Evolutionary conservation across 2,113 vertebrate genomes (phyloP).

Genomic region (Poecile atricapillus): DNA sequence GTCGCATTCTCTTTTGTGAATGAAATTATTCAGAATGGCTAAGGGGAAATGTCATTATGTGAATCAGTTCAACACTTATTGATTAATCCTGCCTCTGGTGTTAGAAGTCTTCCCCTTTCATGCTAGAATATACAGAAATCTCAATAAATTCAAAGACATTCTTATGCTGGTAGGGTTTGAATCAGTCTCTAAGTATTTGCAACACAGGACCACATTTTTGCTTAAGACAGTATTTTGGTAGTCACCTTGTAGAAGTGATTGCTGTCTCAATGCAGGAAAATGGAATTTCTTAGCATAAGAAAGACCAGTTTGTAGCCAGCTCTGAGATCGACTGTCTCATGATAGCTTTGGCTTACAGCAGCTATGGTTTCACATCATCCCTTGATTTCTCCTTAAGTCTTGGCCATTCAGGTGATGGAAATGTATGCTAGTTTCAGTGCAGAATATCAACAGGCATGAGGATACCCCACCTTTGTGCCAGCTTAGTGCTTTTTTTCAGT

Average conservation of each 20-base stretch:
- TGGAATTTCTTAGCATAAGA: background rate
- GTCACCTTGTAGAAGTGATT: background rate
- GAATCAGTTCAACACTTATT: background rate
- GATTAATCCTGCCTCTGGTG: background rate
- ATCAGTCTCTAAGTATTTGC: background rate
- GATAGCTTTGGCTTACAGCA: background rate
- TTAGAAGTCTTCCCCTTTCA: background rate
- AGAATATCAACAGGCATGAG: background rate
- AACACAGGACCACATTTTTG: background rate
- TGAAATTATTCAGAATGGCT: slow-evolving; percentile 31
- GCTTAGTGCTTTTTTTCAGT: background rate
- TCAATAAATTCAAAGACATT: background rate
- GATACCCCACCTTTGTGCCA: background rate
- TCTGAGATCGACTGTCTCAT: background rate
- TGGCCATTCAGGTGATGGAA: background rate
- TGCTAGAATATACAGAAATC: background rate
- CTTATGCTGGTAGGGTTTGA: background rate
- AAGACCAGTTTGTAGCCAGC: background rate
- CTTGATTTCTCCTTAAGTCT: background rate
- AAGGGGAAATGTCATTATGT: slow-evolving; percentile 1
- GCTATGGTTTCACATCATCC: background rate
- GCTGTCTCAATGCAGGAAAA: background rate
- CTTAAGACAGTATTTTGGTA: background rate
- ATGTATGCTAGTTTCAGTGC: background rate
- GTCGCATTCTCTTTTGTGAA: slow-evolving; percentile 2